Conservation (phyloP, 2,797 vertebrate species). For the Lithobates sylvaticus region DNA sequence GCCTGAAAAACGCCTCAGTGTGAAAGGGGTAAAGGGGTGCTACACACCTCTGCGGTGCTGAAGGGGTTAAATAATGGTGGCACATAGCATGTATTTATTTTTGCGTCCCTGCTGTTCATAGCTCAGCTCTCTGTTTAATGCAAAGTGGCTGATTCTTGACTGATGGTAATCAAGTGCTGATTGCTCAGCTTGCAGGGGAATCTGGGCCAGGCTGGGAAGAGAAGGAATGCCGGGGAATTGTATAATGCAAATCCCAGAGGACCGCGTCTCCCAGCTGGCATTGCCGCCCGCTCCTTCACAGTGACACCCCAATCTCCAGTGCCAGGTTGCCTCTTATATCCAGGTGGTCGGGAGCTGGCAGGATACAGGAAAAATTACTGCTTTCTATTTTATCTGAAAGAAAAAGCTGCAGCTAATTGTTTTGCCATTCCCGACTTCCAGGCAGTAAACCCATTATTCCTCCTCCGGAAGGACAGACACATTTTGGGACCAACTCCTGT, state of each 20-base stretch:
- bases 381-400: too few species aligned
- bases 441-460: too few species aligned
- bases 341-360: constrained; percentile 12
- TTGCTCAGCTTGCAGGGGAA: constrained; percentile 38
- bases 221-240: constrained; percentile 26
- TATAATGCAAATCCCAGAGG: background rate
- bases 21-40: too few species aligned
- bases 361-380: background rate
- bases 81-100: constrained; percentile 23
- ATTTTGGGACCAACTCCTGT: too few species aligned
- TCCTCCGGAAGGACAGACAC: too few species aligned
- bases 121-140: constrained; percentile 47
- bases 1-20: too few species aligned
- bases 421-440: too few species aligned
- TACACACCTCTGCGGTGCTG: background rate
- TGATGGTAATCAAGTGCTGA: constrained; percentile 55
- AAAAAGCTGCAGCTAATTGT: too few species aligned
- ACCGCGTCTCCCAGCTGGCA: background rate
- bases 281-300: too few species aligned
- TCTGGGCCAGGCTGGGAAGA: constrained; percentile 42
- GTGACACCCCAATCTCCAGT: background rate
- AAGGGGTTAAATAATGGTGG: constrained; percentile 2
- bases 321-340: constrained; percentile 22
- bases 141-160: constrained; percentile 55
- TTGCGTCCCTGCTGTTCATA: constrained; percentile 25